Conservation (phyloP, 2,888 invertebrate genomes). For the Cynaeus angustus region DNA sequence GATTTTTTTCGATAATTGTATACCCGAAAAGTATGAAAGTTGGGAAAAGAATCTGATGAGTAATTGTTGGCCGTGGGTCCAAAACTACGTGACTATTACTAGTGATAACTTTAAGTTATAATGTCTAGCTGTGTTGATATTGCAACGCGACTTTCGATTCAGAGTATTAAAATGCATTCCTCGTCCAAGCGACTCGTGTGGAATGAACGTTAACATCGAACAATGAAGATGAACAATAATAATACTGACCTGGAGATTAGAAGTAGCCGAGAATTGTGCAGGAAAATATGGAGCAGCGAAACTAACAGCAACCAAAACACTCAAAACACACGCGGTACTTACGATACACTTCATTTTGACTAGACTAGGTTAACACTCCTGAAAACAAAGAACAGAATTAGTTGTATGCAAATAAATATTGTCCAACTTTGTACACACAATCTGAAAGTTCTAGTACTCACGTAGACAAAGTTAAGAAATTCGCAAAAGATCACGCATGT, state of each 20-base stretch:
- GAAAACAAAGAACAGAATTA: slow-evolving; percentile 63
- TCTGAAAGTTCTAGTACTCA: slow-evolving; percentile 41
- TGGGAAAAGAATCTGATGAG: not conserved
- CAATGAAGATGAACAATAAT: not conserved
- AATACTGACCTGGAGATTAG: slow-evolving; percentile 66
- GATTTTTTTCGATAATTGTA: slow-evolving; percentile 4
- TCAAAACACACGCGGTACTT: slow-evolving; percentile 70
- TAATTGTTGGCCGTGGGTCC: not conserved
- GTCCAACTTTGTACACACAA: slow-evolving; percentile 33
- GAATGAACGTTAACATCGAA: not conserved
- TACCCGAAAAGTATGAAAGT: not conserved
- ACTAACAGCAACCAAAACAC: slow-evolving; percentile 68
- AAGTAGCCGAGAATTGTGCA: slow-evolving; percentile 55
- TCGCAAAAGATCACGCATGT: slow-evolving; percentile 15
- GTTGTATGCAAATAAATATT: slow-evolving; percentile 8
- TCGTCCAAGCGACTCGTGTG: not conserved
- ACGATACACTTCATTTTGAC: slow-evolving; percentile 71
- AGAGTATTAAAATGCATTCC: slow-evolving; percentile 21
- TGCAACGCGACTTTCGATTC: slow-evolving; percentile 11
- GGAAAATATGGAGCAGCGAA: slow-evolving; percentile 66
- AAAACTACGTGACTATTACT: not conserved
- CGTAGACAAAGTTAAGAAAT: slow-evolving; percentile 32
- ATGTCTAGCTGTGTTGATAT: not conserved
- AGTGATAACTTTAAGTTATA: slow-evolving; percentile 1
- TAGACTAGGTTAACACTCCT: slow-evolving; percentile 71